A percentile compares a stretch with the other conserved stretches of the same genome.
These are phyloP conservation scores for Argynnis bischoffii DNA, from an alignment of 2,888 invertebrate genomes.

Conservation along the genomic window DNA sequence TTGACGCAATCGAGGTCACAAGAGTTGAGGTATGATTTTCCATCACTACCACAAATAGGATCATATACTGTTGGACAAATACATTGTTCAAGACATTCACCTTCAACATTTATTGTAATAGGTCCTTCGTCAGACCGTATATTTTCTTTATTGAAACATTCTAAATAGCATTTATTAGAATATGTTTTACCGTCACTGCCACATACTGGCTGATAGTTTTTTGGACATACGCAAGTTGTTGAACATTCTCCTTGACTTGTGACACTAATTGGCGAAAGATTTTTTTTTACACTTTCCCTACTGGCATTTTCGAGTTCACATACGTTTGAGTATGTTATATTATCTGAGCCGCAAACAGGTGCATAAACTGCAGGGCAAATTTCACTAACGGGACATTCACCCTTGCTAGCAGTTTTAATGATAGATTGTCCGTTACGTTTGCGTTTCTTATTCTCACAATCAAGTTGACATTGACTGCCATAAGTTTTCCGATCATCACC, in stretches of 20 bases:
- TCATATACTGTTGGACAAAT: slow-evolving; percentile 29
- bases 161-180: slow-evolving; percentile 30
- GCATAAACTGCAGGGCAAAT: slow-evolving; percentile 28
- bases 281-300: slow-evolving; percentile 19
- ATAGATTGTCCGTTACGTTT: slow-evolving; percentile 24
- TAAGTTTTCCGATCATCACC: slow-evolving; percentile 42
- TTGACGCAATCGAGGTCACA: slow-evolving; percentile 22
- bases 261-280: slow-evolving; percentile 18
- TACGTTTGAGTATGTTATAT: slow-evolving; percentile 36
- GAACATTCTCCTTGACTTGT: slow-evolving; percentile 30
- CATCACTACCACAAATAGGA: slow-evolving; percentile 30
- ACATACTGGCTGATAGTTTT: slow-evolving; percentile 36
- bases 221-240: slow-evolving; percentile 20
- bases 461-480: slow-evolving; percentile 36
- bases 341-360: slow-evolving; percentile 40
- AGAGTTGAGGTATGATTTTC: slow-evolving; percentile 13
- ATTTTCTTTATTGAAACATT: slow-evolving; percentile 26
- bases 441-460: slow-evolving; percentile 33
- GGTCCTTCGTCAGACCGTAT: slow-evolving; percentile 11
- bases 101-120: slow-evolving; percentile 7
- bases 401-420: slow-evolving; percentile 6
- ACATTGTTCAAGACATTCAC: slow-evolving; percentile 31
- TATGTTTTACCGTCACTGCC: slow-evolving; percentile 42
- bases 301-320: slow-evolving; percentile 43
- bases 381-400: slow-evolving; percentile 26